These are phyloP conservation scores for Aphaenogaster ashmeadi DNA, from an alignment of 1,140 invertebrate genomes.

Conservation along the genomic window DNA sequence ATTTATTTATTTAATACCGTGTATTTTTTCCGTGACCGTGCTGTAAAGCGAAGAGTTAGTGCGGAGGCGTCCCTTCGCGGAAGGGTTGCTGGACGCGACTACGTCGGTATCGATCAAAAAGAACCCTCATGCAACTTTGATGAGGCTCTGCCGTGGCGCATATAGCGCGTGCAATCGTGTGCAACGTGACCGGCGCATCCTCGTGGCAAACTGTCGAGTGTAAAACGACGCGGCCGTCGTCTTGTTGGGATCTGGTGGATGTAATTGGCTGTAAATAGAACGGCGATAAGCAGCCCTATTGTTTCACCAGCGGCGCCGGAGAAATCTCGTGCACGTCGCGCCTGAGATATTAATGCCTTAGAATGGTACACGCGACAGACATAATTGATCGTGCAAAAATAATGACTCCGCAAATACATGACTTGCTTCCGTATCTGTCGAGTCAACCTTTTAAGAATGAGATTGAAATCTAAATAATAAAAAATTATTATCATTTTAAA, in stretches of 20 bases:
- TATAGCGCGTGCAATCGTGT: conserved; percentile 47
- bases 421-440: neutral
- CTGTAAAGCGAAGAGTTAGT: neutral
- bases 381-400: conserved; percentile 11
- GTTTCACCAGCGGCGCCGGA: neutral
- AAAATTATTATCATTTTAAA: conserved; percentile 4
- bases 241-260: conserved; percentile 15
- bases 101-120: conserved; percentile 58
- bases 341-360: neutral
- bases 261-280: conserved; percentile 56
- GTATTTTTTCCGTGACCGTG: neutral
- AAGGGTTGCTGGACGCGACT: conserved; percentile 50
- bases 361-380: neutral
- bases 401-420: neutral
- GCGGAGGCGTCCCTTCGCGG: conserved; percentile 23
- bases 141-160: conserved; percentile 19
- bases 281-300: neutral
- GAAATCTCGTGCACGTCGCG: conserved; percentile 34
- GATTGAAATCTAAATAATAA: neutral
- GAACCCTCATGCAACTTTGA: conserved; percentile 60
- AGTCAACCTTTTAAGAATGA: neutral
- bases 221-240: conserved; percentile 27
- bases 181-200: conserved; percentile 51
- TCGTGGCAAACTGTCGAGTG: conserved; percentile 39
- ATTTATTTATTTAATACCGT: neutral